phyloP scores from a whole-genome alignment of 2,888 invertebrate species.

The Zhengitettix transpicula region DNA sequence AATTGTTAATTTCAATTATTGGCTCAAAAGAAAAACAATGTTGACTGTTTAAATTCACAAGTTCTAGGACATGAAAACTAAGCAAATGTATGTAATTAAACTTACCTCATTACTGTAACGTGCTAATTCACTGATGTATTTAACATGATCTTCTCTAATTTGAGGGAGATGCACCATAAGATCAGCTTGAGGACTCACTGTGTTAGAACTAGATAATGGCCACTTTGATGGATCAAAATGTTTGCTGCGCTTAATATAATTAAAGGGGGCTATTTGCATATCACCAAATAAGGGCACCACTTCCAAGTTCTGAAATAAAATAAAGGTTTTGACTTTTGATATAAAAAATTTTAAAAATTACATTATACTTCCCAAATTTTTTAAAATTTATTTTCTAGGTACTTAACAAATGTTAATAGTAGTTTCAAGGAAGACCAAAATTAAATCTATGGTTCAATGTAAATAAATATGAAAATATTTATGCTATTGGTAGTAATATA shows the following conservation, averaged over 20 bases:
- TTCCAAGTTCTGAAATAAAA: constrained; percentile 54
- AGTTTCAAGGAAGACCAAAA: too few relatives aligned
- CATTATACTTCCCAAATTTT: neutral
- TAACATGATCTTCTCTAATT: constrained; percentile 91
- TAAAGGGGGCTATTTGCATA: constrained; percentile 98
- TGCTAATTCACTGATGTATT: constrained; percentile 90
- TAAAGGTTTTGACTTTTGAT: neutral
- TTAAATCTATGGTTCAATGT: too few relatives aligned
- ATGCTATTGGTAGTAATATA: neutral
- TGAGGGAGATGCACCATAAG: constrained; percentile 87
- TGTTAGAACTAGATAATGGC: constrained; percentile 74
- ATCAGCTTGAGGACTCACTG: constrained; percentile 79
- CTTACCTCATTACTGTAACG: constrained; percentile 55
- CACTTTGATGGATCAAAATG: constrained; percentile 79
- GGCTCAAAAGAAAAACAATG: too few relatives aligned
- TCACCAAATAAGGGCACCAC: constrained; percentile 95
- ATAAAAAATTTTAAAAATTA: neutral
- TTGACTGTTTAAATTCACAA: too few relatives aligned
- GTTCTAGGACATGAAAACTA: too few relatives aligned
- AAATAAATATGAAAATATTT: too few relatives aligned
- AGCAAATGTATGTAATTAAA: neutral
- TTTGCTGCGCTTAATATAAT: constrained; percentile 86
- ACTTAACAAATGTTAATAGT: too few relatives aligned
- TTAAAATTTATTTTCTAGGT: neutral
- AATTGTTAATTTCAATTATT: too few relatives aligned